Conservation (phyloP, 2,113 vertebrate genomes). For the Sphaerodactylus townsendi region DNA sequence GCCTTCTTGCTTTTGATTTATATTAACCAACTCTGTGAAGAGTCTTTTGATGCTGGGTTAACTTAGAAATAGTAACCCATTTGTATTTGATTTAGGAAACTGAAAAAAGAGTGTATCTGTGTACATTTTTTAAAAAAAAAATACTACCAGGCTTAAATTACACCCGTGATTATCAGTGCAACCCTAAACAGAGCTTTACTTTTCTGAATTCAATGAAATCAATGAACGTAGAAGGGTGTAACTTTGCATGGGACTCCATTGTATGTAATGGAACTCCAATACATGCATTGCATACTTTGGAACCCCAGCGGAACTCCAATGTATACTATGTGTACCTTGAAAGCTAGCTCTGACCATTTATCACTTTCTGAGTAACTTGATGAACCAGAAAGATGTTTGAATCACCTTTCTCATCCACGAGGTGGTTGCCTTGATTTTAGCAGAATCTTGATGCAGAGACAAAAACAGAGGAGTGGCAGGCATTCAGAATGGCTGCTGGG, state of each 20-base stretch:
- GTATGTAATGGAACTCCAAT: background rate
- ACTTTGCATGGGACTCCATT: no score
- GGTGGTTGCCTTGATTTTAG: conserved; percentile 54
- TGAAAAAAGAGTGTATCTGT: background rate
- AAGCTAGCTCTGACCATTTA: background rate
- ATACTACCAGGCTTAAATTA: background rate
- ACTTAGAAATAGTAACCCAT: background rate
- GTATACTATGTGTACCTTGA: background rate
- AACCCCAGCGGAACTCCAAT: background rate
- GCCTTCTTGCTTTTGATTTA: background rate
- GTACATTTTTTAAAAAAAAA: background rate
- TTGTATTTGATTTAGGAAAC: background rate
- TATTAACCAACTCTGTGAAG: background rate
- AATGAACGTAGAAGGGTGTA: no score
- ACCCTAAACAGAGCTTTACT: no score
- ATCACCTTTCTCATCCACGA: conserved; percentile 46
- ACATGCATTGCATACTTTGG: no score
- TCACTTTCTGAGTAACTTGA: background rate
- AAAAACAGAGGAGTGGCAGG: conserved; percentile 40
- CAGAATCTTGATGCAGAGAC: conserved; percentile 49
- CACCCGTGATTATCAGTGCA: background rate
- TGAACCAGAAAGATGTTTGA: conserved; percentile 23
- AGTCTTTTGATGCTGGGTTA: background rate
- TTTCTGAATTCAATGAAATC: no score
- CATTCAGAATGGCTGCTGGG: conserved; percentile 51